Conservation (phyloP, 30 jellyfish, hydroid and myxozoan genomes). For the Turritopsis rubra region DNA sequence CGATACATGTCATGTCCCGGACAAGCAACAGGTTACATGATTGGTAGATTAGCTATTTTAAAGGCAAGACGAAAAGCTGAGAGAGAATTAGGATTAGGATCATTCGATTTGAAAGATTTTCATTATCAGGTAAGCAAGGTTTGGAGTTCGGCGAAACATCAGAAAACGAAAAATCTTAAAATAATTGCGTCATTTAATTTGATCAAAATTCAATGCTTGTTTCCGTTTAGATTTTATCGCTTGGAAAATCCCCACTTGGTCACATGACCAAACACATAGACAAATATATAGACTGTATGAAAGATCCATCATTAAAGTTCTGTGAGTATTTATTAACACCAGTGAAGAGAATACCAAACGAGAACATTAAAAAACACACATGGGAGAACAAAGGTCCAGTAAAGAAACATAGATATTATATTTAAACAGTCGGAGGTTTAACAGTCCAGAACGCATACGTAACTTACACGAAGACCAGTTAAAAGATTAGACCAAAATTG, state of each 20-base stretch:
- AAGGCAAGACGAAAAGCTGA: conserved; percentile 64
- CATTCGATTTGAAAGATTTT: conserved; percentile 67
- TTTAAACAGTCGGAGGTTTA: not conserved
- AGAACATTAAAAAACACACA: not conserved
- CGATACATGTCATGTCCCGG: conserved; percentile 95
- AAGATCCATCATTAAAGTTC: conserved; percentile 33
- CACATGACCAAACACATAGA: conserved; percentile 57
- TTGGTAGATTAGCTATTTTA: conserved; percentile 73
- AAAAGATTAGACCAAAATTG: too few species aligned
- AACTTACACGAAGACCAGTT: not conserved
- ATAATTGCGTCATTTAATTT: not conserved
- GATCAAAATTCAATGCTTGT: conserved; percentile 1
- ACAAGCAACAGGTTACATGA: conserved; percentile 86
- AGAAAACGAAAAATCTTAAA: not conserved
- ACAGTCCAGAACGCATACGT: not conserved
- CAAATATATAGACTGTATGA: conserved; percentile 59
- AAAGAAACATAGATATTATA: not conserved
- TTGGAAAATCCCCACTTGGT: conserved; percentile 67
- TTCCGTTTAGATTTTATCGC: conserved; percentile 56
- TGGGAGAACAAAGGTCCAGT: not conserved
- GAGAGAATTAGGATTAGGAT: conserved; percentile 69
- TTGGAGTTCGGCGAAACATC: not conserved
- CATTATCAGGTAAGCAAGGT: conserved; percentile 69
- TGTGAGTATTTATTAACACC: conserved; percentile 84
- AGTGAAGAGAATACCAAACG: conserved; percentile 23